phyloP scores from a whole-genome alignment of 2,888 invertebrate species.

The Crocallis elinguaria region DNA sequence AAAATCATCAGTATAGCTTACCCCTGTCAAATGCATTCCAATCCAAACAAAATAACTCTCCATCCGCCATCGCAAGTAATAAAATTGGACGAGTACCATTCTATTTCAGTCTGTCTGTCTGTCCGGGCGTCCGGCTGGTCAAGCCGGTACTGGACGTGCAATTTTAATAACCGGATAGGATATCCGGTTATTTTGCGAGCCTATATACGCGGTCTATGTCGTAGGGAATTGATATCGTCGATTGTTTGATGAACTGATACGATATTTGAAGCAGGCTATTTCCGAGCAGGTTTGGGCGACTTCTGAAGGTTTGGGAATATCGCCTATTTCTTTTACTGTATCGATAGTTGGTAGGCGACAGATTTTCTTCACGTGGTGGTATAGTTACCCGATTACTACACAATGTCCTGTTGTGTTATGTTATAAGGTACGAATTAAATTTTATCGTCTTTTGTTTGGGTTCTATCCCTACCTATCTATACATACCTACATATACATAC shows the following conservation, averaged over 20 bases:
- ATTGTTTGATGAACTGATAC: slow-evolving; percentile 16
- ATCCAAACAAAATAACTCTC: slow-evolving; percentile 8
- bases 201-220: neutral
- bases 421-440: no score
- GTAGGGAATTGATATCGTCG: neutral
- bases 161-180: slow-evolving; percentile 51
- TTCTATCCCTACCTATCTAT: no score
- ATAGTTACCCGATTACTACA: no score
- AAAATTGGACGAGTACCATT: slow-evolving; percentile 42
- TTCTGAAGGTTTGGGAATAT: no score
- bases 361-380: no score
- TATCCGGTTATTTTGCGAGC: slow-evolving; percentile 32
- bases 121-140: slow-evolving; percentile 39
- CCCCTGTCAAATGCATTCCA: neutral
- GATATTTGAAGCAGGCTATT: neutral
- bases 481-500: no score
- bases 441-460: no score
- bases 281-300: neutral
- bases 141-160: slow-evolving; percentile 41
- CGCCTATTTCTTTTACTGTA: no score
- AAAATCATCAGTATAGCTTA: no score
- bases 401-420: no score
- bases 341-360: no score
- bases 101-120: slow-evolving; percentile 49
- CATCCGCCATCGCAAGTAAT: slow-evolving; percentile 33